Percentiles rank a stretch among this genome's conserved stretches.
Evolutionary conservation across 2,888 invertebrate genomes (phyloP).

Genomic region (Apantesis nais): DNA sequence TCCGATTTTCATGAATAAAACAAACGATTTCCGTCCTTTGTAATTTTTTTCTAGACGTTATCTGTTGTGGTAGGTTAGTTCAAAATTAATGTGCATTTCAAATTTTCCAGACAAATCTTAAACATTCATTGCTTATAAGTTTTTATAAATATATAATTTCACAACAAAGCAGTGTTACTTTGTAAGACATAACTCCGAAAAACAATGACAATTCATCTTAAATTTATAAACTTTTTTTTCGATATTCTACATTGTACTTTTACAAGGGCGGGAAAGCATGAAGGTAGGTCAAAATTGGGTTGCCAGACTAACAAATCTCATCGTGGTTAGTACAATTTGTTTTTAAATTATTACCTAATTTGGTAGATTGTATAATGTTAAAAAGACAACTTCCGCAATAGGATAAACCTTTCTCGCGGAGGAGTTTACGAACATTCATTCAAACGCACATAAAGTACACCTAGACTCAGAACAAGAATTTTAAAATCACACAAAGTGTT

Average conservation of each 20-base stretch:
- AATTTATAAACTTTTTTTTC: background rate
- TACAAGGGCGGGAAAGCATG: background rate
- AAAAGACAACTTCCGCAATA: too few species aligned
- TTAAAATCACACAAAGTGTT: too few species aligned
- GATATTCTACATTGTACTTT: background rate
- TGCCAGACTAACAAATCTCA: background rate
- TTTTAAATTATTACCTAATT: too few species aligned
- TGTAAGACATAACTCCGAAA: background rate
- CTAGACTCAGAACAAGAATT: too few species aligned
- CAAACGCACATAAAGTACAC: too few species aligned
- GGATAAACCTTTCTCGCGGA: too few species aligned
- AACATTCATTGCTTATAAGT: slow-evolving; percentile 24
- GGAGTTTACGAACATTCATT: too few species aligned
- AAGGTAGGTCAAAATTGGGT: background rate
- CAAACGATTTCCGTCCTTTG: slow-evolving; percentile 27
- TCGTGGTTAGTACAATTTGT: background rate
- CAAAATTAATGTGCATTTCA: slow-evolving; percentile 35
- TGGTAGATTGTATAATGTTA: too few species aligned
- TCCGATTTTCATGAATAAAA: slow-evolving; percentile 38
- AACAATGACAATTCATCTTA: background rate
- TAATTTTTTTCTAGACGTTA: slow-evolving; percentile 6
- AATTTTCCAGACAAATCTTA: slow-evolving; percentile 25
- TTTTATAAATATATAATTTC: slow-evolving; percentile 3
- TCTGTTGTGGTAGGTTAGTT: slow-evolving; percentile 42
- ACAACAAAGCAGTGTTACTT: background rate